These are phyloP conservation scores for Nothoprocta pentlandii DNA, from an alignment of 2,113 vertebrate species.

Conservation along the genomic window DNA sequence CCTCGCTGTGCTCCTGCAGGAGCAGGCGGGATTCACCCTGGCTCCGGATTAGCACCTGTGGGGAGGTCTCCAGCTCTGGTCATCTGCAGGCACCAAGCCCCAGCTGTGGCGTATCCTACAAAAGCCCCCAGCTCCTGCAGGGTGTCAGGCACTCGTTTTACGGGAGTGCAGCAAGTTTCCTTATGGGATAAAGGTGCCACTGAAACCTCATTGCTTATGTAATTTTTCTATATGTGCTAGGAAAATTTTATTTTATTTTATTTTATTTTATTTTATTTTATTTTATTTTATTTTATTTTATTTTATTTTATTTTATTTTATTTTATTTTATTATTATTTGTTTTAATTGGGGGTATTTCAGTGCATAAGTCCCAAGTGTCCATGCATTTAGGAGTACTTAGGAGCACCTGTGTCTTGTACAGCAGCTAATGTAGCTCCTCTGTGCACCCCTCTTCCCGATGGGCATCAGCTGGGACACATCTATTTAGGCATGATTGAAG, in stretches of 20 bases:
- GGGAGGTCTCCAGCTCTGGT: not conserved
- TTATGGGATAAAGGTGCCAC: not conserved
- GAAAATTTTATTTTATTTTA: not conserved
- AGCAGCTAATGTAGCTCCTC: not conserved
- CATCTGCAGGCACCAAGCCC: not conserved
- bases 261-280: too few species aligned
- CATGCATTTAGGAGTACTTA: not conserved
- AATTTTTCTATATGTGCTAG: not conserved
- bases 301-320: too few species aligned
- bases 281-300: too few species aligned
- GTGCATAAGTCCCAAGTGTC: not conserved
- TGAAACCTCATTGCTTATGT: not conserved
- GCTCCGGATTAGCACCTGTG: not conserved
- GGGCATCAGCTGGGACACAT: not conserved
- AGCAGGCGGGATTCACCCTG: not conserved
- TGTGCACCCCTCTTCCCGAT: not conserved
- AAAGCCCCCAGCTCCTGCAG: not conserved
- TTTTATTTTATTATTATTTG: too few species aligned
- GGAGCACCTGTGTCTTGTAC: rapidly evolving
- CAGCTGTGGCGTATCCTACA: not conserved
- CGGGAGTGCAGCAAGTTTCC: not conserved
- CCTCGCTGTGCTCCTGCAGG: rapidly evolving
- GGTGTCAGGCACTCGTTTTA: too few species aligned
- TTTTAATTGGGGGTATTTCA: not conserved
- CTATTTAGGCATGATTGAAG: not conserved